Conservation (phyloP, 2,113 vertebrate species). For the Anarrhichthys ocellatus region DNA sequence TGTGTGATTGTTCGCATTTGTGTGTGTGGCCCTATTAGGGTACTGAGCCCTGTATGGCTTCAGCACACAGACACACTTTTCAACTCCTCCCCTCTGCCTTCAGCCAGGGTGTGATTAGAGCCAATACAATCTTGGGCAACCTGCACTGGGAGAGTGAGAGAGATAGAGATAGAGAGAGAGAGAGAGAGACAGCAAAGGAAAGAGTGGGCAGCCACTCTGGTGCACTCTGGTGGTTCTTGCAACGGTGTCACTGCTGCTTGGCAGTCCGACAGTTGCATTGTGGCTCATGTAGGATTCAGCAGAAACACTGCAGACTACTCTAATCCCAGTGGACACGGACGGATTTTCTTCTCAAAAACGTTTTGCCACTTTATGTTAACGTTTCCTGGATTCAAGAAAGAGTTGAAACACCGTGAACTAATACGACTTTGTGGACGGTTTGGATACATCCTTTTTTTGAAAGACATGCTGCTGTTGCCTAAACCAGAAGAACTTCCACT, state of each 20-base stretch:
- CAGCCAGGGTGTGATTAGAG: constrained; percentile 72
- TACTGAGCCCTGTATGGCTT: constrained; percentile 56
- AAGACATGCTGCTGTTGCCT: constrained; percentile 49
- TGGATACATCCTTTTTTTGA: constrained; percentile 53
- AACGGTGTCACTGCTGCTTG: constrained; percentile 73
- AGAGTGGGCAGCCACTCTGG: constrained; percentile 70
- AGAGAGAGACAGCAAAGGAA: constrained; percentile 56
- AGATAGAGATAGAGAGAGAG: constrained; percentile 42
- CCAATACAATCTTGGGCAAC: constrained; percentile 74
- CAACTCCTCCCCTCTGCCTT: constrained; percentile 73
- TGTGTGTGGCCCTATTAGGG: constrained; percentile 31
- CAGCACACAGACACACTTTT: constrained; percentile 63
- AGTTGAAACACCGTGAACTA: constrained; percentile 27
- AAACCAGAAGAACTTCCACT: constrained; percentile 42
- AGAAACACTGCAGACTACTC: constrained; percentile 26
- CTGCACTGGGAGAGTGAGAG: constrained; percentile 53
- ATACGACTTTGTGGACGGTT: constrained; percentile 35
- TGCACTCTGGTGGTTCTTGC: constrained; percentile 77
- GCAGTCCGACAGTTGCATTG: constrained; percentile 62
- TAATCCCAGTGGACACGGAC: constrained; percentile 41
- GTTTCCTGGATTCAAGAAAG: constrained; percentile 40
- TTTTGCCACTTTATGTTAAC: constrained; percentile 36
- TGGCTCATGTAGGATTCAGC: constrained; percentile 43
- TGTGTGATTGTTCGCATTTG: constrained; percentile 19
- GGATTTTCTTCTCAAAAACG: constrained; percentile 32